phyloP scores from a whole-genome alignment of 2,888 invertebrate genomes.

The Erpobdella octoculata region DNA sequence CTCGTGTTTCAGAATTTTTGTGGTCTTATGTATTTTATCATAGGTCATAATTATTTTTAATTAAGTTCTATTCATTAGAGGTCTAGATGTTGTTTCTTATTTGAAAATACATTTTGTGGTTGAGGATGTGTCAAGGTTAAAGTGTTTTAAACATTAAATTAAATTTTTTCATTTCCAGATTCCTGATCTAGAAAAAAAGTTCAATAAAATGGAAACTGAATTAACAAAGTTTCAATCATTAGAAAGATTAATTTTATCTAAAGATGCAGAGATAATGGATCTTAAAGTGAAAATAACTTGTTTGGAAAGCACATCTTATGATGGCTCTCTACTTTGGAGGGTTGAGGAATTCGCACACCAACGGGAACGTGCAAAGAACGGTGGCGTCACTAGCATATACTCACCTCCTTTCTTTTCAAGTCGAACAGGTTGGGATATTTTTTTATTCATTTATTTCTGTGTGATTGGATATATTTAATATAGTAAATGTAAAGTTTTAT shows the following conservation, averaged over 20 bases:
- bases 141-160: no score
- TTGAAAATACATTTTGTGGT: no score
- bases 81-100: no score
- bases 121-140: no score
- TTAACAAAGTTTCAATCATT: neutral
- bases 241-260: neutral
- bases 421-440: constrained; percentile 37
- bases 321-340: constrained; percentile 49
- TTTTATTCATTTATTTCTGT: no score
- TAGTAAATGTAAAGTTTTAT: neutral
- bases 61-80: neutral
- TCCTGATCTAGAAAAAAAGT: neutral
- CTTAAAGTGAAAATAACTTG: neutral
- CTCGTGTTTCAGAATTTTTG: neutral
- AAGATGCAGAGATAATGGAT: neutral
- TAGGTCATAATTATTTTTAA: neutral
- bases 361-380: constrained; percentile 43
- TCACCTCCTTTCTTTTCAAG: constrained; percentile 48
- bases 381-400: constrained; percentile 44
- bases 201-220: neutral
- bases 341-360: constrained; percentile 44
- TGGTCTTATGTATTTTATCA: neutral
- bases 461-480: neutral
- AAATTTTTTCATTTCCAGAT: neutral
- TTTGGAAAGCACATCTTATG: constrained; percentile 42